These are phyloP conservation scores for Yasuhikotakia modesta DNA, from an alignment of 2,797 vertebrate species.

Conservation along the genomic window DNA sequence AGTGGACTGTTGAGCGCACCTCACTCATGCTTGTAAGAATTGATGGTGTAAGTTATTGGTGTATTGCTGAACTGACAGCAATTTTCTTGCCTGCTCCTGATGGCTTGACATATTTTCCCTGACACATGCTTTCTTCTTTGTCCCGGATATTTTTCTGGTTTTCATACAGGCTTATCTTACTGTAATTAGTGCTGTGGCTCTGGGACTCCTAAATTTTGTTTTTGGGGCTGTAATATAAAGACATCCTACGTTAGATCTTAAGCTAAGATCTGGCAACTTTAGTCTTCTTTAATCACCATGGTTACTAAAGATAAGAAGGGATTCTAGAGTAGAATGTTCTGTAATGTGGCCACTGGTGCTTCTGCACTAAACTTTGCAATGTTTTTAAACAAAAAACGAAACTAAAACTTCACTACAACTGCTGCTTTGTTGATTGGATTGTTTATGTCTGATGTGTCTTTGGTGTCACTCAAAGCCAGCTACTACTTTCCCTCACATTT, in stretches of 20 bases:
- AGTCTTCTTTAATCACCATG: neutral
- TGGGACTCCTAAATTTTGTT: neutral
- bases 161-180: slow-evolving; percentile 12
- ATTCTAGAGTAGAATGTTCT: no score
- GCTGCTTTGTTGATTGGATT: neutral
- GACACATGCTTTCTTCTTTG: slow-evolving; percentile 1
- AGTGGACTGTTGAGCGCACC: slow-evolving; percentile 13
- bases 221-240: neutral
- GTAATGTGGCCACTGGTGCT: no score
- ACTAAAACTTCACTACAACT: neutral
- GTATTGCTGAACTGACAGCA: slow-evolving; percentile 22
- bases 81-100: slow-evolving; percentile 30
- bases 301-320: no score
- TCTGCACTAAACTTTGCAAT: no score
- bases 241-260: neutral
- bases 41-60: slow-evolving; percentile 44
- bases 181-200: slow-evolving; percentile 7
- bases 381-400: no score
- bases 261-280: neutral
- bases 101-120: slow-evolving; percentile 31
- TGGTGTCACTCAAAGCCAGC: neutral
- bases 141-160: slow-evolving; percentile 17
- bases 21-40: slow-evolving; percentile 25
- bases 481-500: no score
- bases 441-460: neutral